Percentiles rank a stretch among this genome's conserved stretches.
Conservation (phyloP, 2,888 invertebrate species). For the Entomobrya multifasciata region DNA sequence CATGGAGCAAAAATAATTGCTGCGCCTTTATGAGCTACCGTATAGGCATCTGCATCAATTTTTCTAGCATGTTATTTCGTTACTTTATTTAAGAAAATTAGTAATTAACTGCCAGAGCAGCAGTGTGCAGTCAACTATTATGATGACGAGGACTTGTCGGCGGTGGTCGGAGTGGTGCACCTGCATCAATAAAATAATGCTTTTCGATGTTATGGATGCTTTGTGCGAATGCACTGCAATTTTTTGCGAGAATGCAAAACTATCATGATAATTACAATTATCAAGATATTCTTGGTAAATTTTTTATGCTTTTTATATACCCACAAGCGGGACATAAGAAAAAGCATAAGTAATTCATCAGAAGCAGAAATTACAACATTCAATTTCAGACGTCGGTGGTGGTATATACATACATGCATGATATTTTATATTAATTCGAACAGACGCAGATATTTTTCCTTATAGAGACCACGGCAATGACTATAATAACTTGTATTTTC, state of each 20-base stretch:
- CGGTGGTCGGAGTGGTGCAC: not conserved
- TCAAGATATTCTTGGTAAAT: not conserved
- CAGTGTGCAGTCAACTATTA: not conserved
- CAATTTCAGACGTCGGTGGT: not conserved
- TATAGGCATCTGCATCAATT: too few relatives aligned
- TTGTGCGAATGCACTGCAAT: conserved; percentile 11
- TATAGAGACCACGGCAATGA: not conserved
- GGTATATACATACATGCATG: too few relatives aligned
- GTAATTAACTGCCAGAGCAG: conserved; percentile 28
- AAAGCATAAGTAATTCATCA: not conserved
- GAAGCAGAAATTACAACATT: not conserved
- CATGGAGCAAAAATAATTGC: not conserved
- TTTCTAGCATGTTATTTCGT: not conserved
- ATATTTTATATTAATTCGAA: not conserved
- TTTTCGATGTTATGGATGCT: too few relatives aligned
- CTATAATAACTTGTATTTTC: not conserved
- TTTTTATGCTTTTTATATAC: not conserved
- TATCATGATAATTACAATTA: not conserved
- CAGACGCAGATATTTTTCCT: too few relatives aligned
- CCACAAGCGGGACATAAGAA: not conserved
- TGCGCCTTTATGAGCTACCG: too few relatives aligned
- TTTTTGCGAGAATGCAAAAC: not conserved
- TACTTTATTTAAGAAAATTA: conserved; percentile 12
- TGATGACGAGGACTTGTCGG: not conserved
- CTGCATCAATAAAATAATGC: too few relatives aligned